These are phyloP conservation scores for Malurus elegans DNA, from an alignment of 2,113 vertebrate genomes.

Conservation along the genomic window DNA sequence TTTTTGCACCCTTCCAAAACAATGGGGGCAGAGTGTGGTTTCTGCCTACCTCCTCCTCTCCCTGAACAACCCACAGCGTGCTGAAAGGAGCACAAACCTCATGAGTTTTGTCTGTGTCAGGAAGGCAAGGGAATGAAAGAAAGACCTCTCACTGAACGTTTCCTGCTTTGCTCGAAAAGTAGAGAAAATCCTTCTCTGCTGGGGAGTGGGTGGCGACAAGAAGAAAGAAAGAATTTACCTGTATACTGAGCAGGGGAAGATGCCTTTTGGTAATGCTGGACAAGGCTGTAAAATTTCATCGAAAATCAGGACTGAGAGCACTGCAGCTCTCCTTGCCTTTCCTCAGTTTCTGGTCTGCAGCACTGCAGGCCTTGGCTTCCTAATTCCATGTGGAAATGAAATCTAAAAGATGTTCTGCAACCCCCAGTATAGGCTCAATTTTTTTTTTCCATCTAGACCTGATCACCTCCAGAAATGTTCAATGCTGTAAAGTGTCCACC, in stretches of 20 bases:
- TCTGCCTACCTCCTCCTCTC: not conserved
- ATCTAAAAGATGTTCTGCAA: not conserved
- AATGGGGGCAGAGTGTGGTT: not conserved
- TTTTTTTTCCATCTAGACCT: not conserved
- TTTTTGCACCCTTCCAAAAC: not conserved
- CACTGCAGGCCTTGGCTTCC: not conserved
- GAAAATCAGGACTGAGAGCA: not conserved
- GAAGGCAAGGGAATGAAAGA: not conserved
- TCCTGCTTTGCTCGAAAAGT: not conserved
- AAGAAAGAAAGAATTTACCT: not conserved
- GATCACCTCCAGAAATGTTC: not conserved
- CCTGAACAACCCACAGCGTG: not conserved
- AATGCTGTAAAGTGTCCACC: not conserved
- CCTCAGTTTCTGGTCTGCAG: not conserved
- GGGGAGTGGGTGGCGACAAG: not conserved
- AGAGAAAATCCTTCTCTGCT: not conserved
- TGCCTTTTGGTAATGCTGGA: not conserved
- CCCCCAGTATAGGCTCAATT: not conserved
- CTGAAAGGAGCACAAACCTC: not conserved
- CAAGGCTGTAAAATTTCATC: not conserved
- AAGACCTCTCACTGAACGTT: accelerated
- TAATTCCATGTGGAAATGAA: not conserved
- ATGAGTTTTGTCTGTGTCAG: not conserved
- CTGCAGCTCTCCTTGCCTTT: not conserved
- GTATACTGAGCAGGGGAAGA: not conserved